These are phyloP conservation scores for Porites australiensis DNA, from an alignment of 64 coral and sea anemone genomes.

Conservation along the genomic window DNA sequence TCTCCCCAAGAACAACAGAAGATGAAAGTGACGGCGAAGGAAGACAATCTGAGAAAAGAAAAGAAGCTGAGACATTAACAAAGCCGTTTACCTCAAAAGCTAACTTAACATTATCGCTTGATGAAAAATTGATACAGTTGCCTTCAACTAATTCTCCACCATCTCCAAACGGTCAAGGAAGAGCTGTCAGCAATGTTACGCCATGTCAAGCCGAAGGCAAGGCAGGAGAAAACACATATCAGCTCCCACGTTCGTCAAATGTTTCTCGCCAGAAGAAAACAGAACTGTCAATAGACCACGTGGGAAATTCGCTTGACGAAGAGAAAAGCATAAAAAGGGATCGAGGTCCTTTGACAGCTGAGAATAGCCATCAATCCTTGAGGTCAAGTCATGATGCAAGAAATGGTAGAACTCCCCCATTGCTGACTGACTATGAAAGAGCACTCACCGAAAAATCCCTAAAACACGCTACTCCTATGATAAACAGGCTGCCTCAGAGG, in stretches of 20 bases:
- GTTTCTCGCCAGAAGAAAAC: not conserved
- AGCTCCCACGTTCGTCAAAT: not conserved
- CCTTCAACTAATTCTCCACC: not conserved
- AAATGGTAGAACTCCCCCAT: not conserved
- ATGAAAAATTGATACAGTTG: not conserved
- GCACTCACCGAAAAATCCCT: not conserved
- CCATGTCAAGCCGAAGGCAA: not conserved
- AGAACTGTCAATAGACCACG: not conserved
- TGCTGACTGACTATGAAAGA: not conserved
- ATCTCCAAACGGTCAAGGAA: not conserved
- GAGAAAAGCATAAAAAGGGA: not conserved
- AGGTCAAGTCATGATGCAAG: not conserved
- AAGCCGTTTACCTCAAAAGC: not conserved
- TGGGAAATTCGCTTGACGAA: not conserved
- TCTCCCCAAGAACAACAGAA: slow-evolving; percentile 79
- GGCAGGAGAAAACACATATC: not conserved
- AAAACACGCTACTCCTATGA: not conserved
- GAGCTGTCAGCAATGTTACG: not conserved
- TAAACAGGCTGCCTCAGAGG: not conserved
- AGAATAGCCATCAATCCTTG: not conserved
- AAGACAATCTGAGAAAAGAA: not conserved
- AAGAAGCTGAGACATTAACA: not conserved
- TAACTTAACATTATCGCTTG: not conserved
- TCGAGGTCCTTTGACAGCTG: not conserved
- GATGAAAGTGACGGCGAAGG: slow-evolving; percentile 66